Evolutionary conservation across 2,797 vertebrate species (phyloP).

Genomic region (Anguilla megastoma): DNA sequence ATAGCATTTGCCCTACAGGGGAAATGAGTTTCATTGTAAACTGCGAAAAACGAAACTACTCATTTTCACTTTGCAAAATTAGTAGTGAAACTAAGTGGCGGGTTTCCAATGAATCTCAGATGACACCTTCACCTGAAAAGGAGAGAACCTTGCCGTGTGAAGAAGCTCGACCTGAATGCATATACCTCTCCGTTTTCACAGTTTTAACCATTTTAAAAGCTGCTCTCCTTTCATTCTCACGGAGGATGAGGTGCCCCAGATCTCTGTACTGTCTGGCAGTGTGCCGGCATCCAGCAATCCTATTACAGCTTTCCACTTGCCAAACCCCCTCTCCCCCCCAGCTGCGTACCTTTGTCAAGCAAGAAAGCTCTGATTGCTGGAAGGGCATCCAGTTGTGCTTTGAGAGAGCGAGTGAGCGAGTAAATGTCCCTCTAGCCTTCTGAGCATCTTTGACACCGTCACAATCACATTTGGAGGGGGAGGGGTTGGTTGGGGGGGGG

Average conservation of each 20-base stretch:
- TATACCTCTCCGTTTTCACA: background rate
- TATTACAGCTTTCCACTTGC: background rate
- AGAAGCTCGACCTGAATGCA: background rate
- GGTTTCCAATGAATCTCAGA: background rate
- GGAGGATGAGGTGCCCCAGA: background rate
- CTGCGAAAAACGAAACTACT: background rate
- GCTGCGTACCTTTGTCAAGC: background rate
- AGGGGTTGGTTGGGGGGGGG: background rate
- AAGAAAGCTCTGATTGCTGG: background rate
- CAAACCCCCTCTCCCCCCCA: background rate
- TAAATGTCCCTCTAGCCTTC: background rate
- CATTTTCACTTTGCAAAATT: background rate
- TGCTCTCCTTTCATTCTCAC: constrained; percentile 15
- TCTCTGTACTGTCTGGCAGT: background rate
- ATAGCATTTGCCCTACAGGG: background rate
- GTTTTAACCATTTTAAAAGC: background rate
- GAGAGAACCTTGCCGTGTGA: background rate
- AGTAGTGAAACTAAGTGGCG: background rate
- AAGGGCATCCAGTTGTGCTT: background rate
- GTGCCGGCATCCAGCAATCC: background rate
- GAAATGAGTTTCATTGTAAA: background rate
- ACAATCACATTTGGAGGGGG: background rate
- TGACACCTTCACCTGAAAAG: background rate
- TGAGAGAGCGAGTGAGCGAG: background rate
- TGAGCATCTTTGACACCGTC: background rate